Evolutionary conservation across 2,888 invertebrate genomes (phyloP).

Genomic region (Biston stratarius): DNA sequence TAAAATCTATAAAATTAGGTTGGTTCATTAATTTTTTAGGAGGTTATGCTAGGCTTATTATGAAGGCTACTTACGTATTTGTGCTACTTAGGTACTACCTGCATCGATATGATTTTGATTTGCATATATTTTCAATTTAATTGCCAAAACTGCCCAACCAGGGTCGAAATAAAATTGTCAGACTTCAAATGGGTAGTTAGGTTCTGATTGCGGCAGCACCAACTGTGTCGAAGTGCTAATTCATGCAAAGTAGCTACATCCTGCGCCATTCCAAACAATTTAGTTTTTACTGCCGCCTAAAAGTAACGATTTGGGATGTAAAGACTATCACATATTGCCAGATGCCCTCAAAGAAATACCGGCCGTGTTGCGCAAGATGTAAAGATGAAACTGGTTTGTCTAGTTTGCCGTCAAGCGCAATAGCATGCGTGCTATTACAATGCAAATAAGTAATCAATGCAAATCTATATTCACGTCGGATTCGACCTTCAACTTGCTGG

Average conservation of each 20-base stretch:
- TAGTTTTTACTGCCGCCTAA: conserved; percentile 27
- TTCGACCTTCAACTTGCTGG: conserved; percentile 55
- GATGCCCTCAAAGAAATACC: conserved; percentile 8
- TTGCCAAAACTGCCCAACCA: not conserved
- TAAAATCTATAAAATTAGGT: no score
- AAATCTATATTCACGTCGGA: conserved; percentile 48
- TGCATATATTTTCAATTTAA: conserved; percentile 13
- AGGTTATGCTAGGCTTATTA: not conserved
- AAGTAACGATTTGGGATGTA: conserved; percentile 19
- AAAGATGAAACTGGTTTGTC: conserved; percentile 29
- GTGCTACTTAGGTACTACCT: not conserved
- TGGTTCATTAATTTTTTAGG: not conserved
- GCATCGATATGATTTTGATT: not conserved
- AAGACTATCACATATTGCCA: conserved; percentile 6
- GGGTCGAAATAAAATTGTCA: conserved; percentile 14
- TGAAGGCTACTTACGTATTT: not conserved
- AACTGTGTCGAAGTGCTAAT: conserved; percentile 31
- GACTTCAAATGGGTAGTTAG: conserved; percentile 8
- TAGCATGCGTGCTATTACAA: conserved; percentile 46
- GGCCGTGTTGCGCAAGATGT: conserved; percentile 6
- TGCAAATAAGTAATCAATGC: conserved; percentile 59
- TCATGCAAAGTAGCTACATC: conserved; percentile 31
- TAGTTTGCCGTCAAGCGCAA: conserved; percentile 23
- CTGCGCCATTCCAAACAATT: conserved; percentile 23
- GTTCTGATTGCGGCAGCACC: conserved; percentile 19